A percentile compares a stretch with the other conserved stretches of the same genome.
Conservation (phyloP, 2,113 vertebrate genomes). For the Lichenostomus cassidix region DNA sequence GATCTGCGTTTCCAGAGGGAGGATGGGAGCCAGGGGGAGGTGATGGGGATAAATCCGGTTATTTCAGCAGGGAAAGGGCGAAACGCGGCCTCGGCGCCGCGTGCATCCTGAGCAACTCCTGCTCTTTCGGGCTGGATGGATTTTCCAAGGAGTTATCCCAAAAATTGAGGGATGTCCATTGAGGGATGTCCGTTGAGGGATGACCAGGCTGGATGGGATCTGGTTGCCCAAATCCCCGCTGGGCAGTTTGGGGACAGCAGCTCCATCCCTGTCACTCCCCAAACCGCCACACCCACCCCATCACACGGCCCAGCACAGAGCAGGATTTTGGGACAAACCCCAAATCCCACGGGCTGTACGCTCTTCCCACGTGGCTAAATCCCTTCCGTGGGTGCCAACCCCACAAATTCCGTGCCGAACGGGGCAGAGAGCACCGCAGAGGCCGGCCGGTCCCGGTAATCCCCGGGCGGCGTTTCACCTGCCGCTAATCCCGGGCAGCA, state of each 20-base stretch:
- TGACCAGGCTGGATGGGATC: background rate
- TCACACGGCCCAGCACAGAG: accelerated
- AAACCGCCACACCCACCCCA: accelerated
- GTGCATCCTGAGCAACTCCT: too few relatives aligned
- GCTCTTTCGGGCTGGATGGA: background rate
- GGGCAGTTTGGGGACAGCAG: too few relatives aligned
- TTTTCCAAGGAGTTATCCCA: background rate
- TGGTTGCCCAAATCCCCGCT: background rate
- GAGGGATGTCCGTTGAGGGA: too few relatives aligned
- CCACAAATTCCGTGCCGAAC: accelerated
- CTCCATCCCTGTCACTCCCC: accelerated
- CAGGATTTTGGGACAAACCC: background rate
- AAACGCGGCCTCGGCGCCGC: accelerated
- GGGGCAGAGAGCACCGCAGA: background rate
- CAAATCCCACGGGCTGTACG: background rate
- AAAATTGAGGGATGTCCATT: accelerated
- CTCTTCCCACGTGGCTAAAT: background rate
- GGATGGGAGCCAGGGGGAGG: background rate
- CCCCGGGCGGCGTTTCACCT: background rate
- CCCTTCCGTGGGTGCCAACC: accelerated
- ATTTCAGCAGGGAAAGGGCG: constrained; percentile 33
- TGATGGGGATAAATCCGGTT: background rate
- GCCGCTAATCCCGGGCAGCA: background rate
- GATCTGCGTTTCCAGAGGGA: background rate
- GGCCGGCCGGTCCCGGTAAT: background rate